These are phyloP conservation scores for Eriocheir sinensis DNA, from an alignment of 1,140 invertebrate genomes.

Conservation along the genomic window DNA sequence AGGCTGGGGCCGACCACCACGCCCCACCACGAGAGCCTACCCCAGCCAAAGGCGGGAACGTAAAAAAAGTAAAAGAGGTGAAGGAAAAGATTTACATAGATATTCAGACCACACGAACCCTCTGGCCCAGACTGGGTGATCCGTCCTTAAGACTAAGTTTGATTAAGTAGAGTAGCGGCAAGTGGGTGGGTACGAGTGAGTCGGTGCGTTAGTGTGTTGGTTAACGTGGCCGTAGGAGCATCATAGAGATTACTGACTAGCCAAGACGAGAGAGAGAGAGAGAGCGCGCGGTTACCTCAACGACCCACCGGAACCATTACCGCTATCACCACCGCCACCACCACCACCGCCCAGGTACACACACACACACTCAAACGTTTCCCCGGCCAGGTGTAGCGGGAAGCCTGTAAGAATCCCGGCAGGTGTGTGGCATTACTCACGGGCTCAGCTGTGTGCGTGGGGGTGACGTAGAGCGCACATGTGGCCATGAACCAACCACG, in stretches of 20 bases:
- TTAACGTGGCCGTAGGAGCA: not conserved
- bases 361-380: constrained; percentile 11
- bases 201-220: not conserved
- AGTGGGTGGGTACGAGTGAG: not conserved
- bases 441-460: not conserved
- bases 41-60: no score
- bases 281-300: no score
- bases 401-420: not conserved
- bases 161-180: no score
- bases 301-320: not conserved
- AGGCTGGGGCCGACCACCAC: no score
- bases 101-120: no score
- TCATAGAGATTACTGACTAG: not conserved
- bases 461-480: not conserved
- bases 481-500: not conserved
- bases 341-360: not conserved
- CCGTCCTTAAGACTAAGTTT: no score
- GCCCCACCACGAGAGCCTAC: no score
- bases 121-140: no score
- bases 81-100: no score
- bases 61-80: no score
- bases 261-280: not conserved
- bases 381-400: not conserved
- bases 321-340: not conserved
- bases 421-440: not conserved